Base-by-base conservation (phyloP, 2,797 vertebrate genomes). In the Intellagama lesueurii region DNA sequence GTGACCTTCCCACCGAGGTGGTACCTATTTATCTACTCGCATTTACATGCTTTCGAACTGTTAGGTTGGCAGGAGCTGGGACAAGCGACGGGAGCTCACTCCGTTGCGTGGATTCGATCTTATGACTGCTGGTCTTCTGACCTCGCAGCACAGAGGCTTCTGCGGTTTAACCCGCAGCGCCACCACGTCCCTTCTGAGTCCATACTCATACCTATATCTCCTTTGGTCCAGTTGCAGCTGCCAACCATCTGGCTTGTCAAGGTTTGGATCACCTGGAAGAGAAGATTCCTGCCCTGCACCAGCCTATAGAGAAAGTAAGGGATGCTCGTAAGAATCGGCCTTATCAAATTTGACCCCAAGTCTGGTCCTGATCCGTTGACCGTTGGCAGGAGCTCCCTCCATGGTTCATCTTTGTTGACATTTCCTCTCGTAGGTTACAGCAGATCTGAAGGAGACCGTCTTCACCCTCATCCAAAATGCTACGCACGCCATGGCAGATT, bases 211-310 rank as follows among this genome's bases (percentile, higher is more conserved):
- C n/a, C 22, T 7, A 0, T 66, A 81, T 26, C 89, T 86, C 92
- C 75, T 73, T 40, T 83, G 30, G 85, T 94, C 78, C 92, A 98
- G 97, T 98, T 12, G 86, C 92, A 89, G 96, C 96, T 80, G 97
- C 96, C 79, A 98, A 98, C 14, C 90, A 90, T 49, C 84, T 98
- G 93, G 97, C 97, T 40, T 98, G 98, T 89, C 94, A 95, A 64
- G 97, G 97, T 86, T 93, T 98, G 92, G 97, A 98, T 89, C 96
- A 94, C 80, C 93, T 98, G 32, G 97, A 98, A 91, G 95, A 97
- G 89, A 98, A 96, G 94, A 97, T 98, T 89, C 97, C 97, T 1
- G 97, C 97, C 0, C 96, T 98, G 28, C 97, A 97, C 86, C 97
- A 96, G 88, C 97, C 97, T 0, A 96, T 97, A 0, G 96, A 97